Evolutionary conservation across 1,140 invertebrate species (phyloP), one percentile per base, ranked within the genome.

Genomic region (Drosophila pectinifera): DNA sequence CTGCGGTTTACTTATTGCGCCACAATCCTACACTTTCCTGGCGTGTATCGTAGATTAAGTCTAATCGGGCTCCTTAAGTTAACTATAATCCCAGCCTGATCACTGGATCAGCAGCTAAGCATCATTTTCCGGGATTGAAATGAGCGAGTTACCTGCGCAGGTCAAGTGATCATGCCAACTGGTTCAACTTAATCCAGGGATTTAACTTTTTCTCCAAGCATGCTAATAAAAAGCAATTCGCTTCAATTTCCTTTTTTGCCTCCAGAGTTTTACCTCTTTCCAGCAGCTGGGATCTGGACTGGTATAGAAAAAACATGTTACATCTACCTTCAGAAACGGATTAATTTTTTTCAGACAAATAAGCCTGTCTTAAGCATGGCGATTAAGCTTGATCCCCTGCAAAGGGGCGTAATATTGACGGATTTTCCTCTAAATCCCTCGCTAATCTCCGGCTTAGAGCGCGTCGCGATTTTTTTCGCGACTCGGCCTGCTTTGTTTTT

Each of bases 341-440:
- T 89, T 89, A 89, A 80, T 53, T 90, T 89, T 89, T 89, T 89
- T 89, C 73, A 53, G 59, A 72, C 75, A 89, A 84, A 84, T 84
- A 84, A 80, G 73, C 73, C 80, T 58, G 51, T 57, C 39, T 89
- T 89, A 89, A 90, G 77, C 84, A 78, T 51, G 53, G 85, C 48
- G 84, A 89, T 89, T 88, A 88, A 89, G 80, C 80, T 89, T 89
- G 70, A 89, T 89, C 84, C 84, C 67, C 77, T 49, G 67, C 64
- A 42, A 58, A 90, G 64, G 84, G 84, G 84, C 84, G 84, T 89
- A 89, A 89, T 88, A 88, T 88, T 88, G 65, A 89, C 76, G 84
- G 84, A 89, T 89, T 89, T 89, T 84, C 84, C 84, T 89, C 65
- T 89, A 89, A 89, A 90, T 89, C 84, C 84, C 46, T 59, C 55